These are phyloP conservation scores for Zeuzera pyrina DNA, from an alignment of 2,888 invertebrate species.

Conservation along the genomic window DNA sequence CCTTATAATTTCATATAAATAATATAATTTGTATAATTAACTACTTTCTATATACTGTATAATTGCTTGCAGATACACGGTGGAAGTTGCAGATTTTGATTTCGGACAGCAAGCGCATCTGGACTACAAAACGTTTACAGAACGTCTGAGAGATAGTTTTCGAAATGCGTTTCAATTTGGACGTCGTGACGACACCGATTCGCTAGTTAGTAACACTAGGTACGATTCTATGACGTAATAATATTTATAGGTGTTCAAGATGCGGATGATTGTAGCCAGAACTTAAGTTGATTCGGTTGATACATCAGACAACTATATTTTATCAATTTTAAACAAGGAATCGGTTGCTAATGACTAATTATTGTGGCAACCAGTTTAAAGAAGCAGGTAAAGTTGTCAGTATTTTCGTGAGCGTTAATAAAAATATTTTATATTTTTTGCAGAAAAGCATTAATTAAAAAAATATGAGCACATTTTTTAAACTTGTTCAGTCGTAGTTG, in stretches of 20 bases:
- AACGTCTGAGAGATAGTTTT: constrained; percentile 85
- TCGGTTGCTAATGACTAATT: neutral
- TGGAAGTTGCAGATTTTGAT: constrained; percentile 94
- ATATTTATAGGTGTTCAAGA: too few species aligned
- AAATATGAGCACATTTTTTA: too few species aligned
- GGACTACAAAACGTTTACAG: constrained; percentile 90
- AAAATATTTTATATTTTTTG: too few species aligned
- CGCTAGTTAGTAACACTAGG: constrained; percentile 51
- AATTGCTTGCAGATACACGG: constrained; percentile 77
- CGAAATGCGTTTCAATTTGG: constrained; percentile 52
- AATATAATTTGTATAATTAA: neutral
- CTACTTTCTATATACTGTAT: neutral
- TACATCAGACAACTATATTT: too few species aligned
- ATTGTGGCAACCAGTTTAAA: neutral
- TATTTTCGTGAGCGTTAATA: too few species aligned
- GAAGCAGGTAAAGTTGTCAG: neutral
- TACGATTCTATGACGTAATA: constrained; percentile 74
- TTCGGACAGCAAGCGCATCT: constrained; percentile 87
- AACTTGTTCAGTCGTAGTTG: too few species aligned
- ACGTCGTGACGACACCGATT: constrained; percentile 47
- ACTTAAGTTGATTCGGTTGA: too few species aligned
- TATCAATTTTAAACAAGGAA: too few species aligned
- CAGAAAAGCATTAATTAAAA: too few species aligned
- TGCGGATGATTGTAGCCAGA: too few species aligned
- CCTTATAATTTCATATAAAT: neutral